A percentile compares a stretch with the other conserved stretches of the same genome.
Evolutionary conservation across 2,113 vertebrate species (phyloP).

Genomic region (Noturus placidus): DNA sequence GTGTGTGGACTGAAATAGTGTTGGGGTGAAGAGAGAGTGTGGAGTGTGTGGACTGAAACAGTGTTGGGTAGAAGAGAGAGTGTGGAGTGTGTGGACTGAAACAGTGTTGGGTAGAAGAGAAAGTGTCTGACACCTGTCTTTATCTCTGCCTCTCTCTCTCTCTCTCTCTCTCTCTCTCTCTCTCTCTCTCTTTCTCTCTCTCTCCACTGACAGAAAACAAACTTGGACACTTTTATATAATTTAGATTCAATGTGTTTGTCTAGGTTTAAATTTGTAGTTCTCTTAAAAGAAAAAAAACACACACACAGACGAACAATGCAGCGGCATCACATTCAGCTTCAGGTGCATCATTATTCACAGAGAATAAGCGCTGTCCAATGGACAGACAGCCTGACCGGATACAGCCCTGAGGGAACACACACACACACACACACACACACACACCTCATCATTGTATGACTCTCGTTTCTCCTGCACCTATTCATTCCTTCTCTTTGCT

Average conservation of each 20-base stretch:
- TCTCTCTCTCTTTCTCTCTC: not conserved
- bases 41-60: too few species aligned
- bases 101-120: too few species aligned
- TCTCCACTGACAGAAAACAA: too few species aligned
- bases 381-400: constrained; percentile 3
- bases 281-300: not conserved
- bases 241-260: not conserved
- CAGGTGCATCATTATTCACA: constrained; percentile 3
- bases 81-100: too few species aligned
- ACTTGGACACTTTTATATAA: not conserved
- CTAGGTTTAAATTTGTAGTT: not conserved
- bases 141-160: not conserved
- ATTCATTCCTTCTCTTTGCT: constrained; percentile 13
- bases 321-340: not conserved
- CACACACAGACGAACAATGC: not conserved
- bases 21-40: too few species aligned
- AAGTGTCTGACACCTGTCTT: too few species aligned
- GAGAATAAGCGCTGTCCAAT: not conserved
- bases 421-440: constrained; percentile 22
- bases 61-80: too few species aligned
- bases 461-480: not conserved
- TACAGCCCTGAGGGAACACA: not conserved
- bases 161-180: not conserved
- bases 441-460: constrained; percentile 4
- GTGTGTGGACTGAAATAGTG: too few species aligned